Base-by-base conservation (phyloP, 2,888 invertebrate genomes). In the Artemia sp. region DNA sequence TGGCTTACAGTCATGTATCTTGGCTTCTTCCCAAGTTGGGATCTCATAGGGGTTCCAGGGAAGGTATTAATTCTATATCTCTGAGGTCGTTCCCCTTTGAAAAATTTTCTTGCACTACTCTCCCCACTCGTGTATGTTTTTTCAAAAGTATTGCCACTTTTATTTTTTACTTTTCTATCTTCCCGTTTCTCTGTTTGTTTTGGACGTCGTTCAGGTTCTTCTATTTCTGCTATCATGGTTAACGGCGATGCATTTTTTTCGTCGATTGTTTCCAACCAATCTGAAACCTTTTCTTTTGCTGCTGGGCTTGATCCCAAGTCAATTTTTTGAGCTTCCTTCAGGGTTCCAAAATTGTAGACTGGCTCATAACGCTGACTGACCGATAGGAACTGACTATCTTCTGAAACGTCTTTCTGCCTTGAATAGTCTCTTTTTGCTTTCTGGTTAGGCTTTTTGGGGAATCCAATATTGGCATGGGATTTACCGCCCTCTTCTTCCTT, bases 311-410 rank as follows among this genome's bases (percentile, higher is more conserved):
- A n/a, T 58, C 64, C 64, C n/a, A 58, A 24, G 10, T 58, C 24
- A 24, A 58, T 58, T 24, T 24, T 58, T 58, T 58, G 8, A 24
- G 24, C 24, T 8, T 58, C 64, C 14, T 10, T n/a, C 24, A 24
- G 64, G 24, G 14, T 58, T 24, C 64, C 11, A 1, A 19, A n/a
- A 19, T 10, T 24, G 64, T 19, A 58, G 8, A 58, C n/a, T 24
- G n/a, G 64, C 24, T 58, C 64, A 19, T n/a, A 24, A 19, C 64
- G n/a, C 64, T 58, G 64, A 24, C 64, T 58, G 64, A 58, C 64
- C 14, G 64, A 58, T 24, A 58, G 64, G 64, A 58, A 58, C 64
- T 58, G 64, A 24, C 64, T 58, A 24, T 58, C 64, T 58, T 58
- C 64, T 58, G n/a, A 24, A 19, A 58, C n/a, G 24, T 58, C 2